Evolutionary conservation across 2,113 vertebrate genomes (phyloP).

Genomic region (Anarhynchus alexandrinus): DNA sequence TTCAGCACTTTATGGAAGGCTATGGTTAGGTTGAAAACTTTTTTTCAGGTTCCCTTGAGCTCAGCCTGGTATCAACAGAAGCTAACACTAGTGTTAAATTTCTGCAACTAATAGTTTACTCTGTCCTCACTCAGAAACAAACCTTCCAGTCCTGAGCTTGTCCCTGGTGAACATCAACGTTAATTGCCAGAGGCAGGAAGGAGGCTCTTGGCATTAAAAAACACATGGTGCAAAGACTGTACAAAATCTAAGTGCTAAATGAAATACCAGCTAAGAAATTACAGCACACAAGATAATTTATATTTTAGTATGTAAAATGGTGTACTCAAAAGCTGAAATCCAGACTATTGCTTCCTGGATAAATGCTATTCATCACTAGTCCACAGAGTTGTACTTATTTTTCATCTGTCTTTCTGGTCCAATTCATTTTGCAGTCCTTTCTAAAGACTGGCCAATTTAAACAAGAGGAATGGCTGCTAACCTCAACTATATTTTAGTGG

Average conservation of each 20-base stretch:
- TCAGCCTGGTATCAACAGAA: not conserved
- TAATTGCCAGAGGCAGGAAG: not conserved
- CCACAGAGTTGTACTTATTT: not conserved
- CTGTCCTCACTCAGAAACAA: not conserved
- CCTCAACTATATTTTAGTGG: not conserved
- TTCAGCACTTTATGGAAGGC: not conserved
- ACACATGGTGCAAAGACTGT: not conserved
- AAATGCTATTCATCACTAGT: not conserved
- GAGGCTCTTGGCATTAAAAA: not conserved
- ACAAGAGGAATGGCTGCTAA: not conserved
- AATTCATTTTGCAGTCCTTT: not conserved
- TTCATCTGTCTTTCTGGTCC: not conserved
- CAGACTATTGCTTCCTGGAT: not conserved
- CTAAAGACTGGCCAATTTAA: not conserved
- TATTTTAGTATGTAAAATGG: not conserved
- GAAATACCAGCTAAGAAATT: not conserved
- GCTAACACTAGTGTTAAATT: not conserved
- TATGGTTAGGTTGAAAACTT: fast-evolving
- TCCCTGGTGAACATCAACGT: not conserved
- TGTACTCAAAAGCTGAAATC: not conserved
- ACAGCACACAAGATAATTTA: not conserved
- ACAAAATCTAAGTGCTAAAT: not conserved
- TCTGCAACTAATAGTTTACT: not conserved
- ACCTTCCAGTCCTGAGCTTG: not conserved
- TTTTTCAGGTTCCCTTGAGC: not conserved